Percentiles rank a stretch among this genome's conserved stretches.
These are phyloP conservation scores for Antennarius striatus DNA, from an alignment of 2,113 vertebrate species.

Conservation along the genomic window DNA sequence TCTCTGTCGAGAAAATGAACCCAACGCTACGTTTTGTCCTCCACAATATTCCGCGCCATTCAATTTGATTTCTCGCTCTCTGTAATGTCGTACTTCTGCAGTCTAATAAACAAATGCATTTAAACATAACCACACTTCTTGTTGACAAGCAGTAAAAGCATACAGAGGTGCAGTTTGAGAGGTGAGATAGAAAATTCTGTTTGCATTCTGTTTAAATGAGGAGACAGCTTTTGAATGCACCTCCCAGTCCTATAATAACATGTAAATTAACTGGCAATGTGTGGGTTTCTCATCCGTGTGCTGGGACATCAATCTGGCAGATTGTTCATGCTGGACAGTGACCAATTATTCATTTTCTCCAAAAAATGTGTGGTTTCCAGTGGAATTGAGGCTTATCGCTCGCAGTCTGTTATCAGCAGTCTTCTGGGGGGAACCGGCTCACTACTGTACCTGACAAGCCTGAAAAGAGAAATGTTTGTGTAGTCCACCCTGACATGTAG, in stretches of 20 bases:
- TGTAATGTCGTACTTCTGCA: too few species aligned
- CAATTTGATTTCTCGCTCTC: too few species aligned
- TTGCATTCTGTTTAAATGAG: not conserved
- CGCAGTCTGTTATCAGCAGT: slow-evolving; percentile 32
- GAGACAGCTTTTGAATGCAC: not conserved
- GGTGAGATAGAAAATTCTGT: slow-evolving; percentile 2
- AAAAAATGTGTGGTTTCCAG: slow-evolving; percentile 12
- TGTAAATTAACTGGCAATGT: slow-evolving; percentile 16
- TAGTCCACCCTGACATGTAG: slow-evolving; percentile 52
- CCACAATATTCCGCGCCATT: too few species aligned
- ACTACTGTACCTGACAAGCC: slow-evolving; percentile 47
- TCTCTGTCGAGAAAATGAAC: too few species aligned
- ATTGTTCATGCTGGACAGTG: slow-evolving; percentile 8
- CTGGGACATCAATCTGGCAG: not conserved
- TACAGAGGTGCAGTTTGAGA: too few species aligned
- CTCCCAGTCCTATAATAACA: not conserved
- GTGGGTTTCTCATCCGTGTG: not conserved
- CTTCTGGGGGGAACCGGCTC: slow-evolving; percentile 7
- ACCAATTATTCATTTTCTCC: slow-evolving; percentile 31
- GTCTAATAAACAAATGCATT: too few species aligned
- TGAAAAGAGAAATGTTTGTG: slow-evolving; percentile 45
- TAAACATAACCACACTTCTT: too few species aligned
- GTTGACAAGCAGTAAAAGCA: too few species aligned
- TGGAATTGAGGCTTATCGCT: slow-evolving; percentile 42
- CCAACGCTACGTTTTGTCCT: too few species aligned